phyloP scores from a whole-genome alignment of 1,140 invertebrate species.

The Calosoma granatense region DNA sequence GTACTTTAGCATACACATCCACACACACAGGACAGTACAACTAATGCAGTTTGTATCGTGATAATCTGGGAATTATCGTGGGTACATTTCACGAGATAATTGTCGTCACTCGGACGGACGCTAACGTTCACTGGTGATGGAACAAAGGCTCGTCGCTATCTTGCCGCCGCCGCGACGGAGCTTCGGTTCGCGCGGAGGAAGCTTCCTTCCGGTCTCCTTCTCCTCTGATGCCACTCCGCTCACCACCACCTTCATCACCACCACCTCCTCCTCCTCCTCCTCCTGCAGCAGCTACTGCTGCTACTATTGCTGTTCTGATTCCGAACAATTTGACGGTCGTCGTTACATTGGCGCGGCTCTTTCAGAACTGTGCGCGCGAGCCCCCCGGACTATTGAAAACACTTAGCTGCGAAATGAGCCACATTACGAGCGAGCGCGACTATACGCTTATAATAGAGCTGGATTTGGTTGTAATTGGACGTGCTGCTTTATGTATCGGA shows the following conservation, averaged over 20 bases:
- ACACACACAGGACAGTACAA: too few relatives aligned
- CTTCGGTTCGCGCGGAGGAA: not conserved
- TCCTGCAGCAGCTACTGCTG: too few relatives aligned
- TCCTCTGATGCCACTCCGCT: not conserved
- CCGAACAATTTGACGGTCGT: conserved; percentile 4
- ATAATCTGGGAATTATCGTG: conserved; percentile 1
- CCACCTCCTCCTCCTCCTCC: not conserved
- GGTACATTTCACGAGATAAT: conserved; percentile 9
- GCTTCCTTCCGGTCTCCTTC: not conserved
- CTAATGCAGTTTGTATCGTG: conserved; percentile 3
- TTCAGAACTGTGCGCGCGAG: not conserved
- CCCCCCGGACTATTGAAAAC: not conserved
- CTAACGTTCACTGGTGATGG: not conserved
- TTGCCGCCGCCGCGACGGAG: not conserved
- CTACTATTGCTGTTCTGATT: not conserved
- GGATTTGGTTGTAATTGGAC: conserved; percentile 1
- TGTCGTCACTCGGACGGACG: not conserved
- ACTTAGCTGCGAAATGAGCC: conserved; percentile 6
- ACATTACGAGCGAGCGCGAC: not conserved
- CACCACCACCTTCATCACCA: not conserved
- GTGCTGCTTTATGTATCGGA: not conserved
- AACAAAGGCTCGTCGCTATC: not conserved
- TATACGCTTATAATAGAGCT: not conserved
- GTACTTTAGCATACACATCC: too few relatives aligned
- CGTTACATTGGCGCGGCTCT: not conserved